Conservation (phyloP, 1,140 invertebrate species). For the Chrysoperla carnea region DNA sequence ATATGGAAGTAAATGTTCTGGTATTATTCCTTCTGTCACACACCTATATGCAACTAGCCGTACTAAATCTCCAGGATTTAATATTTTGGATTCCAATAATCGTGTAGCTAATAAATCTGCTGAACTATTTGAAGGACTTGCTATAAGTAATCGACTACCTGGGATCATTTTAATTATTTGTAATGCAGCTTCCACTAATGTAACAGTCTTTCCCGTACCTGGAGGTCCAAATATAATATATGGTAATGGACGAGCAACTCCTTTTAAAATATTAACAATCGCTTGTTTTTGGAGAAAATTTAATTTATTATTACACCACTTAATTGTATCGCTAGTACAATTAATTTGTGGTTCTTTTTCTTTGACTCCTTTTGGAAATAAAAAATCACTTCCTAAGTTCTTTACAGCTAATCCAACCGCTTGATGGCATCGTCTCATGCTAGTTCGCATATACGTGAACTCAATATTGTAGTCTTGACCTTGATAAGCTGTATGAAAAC, state of each 20-base stretch:
- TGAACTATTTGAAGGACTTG: conserved; percentile 58
- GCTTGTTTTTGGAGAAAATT: conserved; percentile 48
- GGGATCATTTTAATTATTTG: conserved; percentile 23
- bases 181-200: conserved; percentile 52
- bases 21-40: conserved; percentile 34
- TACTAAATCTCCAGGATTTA: conserved; percentile 35
- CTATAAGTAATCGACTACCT: conserved; percentile 37
- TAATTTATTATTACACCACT: conserved; percentile 56
- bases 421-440: conserved; percentile 43
- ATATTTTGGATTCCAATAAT: conserved; percentile 24
- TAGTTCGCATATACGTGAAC: conserved; percentile 37
- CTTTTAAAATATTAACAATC: conserved; percentile 39
- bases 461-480: conserved; percentile 39
- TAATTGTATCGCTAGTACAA: background rate
- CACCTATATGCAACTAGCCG: conserved; percentile 47
- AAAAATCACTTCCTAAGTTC: conserved; percentile 33
- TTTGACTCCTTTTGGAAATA: conserved; percentile 39
- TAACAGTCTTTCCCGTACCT: conserved; percentile 66
- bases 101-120: conserved; percentile 50
- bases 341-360: background rate
- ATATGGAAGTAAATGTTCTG: conserved; percentile 44
- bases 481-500: conserved; percentile 50
- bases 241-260: conserved; percentile 37
- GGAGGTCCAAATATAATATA: conserved; percentile 68
- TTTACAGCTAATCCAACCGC: conserved; percentile 34